phyloP scores from a whole-genome alignment of 2,113 vertebrate species.

The Strix aluco region DNA sequence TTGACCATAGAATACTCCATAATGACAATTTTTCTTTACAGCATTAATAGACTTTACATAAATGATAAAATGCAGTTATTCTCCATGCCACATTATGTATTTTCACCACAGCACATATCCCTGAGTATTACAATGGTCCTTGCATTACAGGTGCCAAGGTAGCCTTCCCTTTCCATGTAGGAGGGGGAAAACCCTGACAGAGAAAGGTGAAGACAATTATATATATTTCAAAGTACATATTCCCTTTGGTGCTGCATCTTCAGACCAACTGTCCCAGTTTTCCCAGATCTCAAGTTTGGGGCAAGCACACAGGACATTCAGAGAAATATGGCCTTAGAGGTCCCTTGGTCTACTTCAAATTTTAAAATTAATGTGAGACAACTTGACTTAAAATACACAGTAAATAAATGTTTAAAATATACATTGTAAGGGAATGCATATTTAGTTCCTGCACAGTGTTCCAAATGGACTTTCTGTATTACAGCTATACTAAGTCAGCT shows the following conservation, averaged over 20 bases:
- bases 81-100: not conserved
- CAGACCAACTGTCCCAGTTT: not conserved
- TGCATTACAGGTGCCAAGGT: not conserved
- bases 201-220: not conserved
- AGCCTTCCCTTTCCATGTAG: not conserved
- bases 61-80: not conserved
- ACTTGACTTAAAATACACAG: not conserved
- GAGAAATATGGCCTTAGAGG: not conserved
- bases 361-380: not conserved
- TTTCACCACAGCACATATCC: not conserved
- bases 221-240: not conserved
- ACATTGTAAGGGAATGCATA: not conserved
- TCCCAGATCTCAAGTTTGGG: not conserved
- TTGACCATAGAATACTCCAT: not conserved
- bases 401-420: not conserved
- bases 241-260: not conserved
- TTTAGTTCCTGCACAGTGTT: not conserved
- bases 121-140: not conserved
- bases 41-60: not conserved
- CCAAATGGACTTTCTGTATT: not conserved
- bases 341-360: not conserved
- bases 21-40: not conserved
- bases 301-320: not conserved
- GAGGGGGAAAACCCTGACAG: not conserved
- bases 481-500: not conserved